Evolutionary conservation across 2,113 vertebrate genomes (phyloP).

Genomic region (Leiothrix lutea): DNA sequence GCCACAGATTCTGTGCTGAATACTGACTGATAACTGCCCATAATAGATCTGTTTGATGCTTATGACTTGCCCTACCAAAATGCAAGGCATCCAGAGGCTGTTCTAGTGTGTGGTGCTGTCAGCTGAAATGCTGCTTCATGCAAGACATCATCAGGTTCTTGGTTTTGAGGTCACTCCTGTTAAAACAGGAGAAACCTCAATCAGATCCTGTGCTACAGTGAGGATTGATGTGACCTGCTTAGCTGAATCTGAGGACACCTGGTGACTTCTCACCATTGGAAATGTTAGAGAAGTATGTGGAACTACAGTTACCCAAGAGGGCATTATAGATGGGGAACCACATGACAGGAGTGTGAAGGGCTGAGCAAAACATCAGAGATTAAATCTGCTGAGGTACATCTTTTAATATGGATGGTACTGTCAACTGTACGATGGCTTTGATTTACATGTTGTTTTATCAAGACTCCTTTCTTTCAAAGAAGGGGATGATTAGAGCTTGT

Average conservation of each 20-base stretch:
- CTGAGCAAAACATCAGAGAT: not conserved
- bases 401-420: not conserved
- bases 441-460: not conserved
- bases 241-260: not conserved
- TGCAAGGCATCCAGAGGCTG: not conserved
- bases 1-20: not conserved
- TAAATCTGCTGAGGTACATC: not conserved
- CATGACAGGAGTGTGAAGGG: not conserved
- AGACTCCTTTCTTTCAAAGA: not conserved
- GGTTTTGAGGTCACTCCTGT: not conserved
- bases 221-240: not conserved
- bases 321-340: not conserved
- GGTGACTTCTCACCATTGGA: not conserved
- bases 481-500: not conserved
- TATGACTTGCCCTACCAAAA: not conserved
- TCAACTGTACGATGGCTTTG: not conserved
- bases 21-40: rapidly evolving
- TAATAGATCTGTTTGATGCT: not conserved
- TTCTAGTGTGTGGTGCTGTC: not conserved
- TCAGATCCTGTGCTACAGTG: not conserved
- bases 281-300: not conserved
- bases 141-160: rapidly evolving
- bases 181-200: not conserved
- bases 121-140: rapidly evolving
- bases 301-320: not conserved